phyloP scores from a whole-genome alignment of 2,888 invertebrate genomes.

The Limnephilus rhombicus region DNA sequence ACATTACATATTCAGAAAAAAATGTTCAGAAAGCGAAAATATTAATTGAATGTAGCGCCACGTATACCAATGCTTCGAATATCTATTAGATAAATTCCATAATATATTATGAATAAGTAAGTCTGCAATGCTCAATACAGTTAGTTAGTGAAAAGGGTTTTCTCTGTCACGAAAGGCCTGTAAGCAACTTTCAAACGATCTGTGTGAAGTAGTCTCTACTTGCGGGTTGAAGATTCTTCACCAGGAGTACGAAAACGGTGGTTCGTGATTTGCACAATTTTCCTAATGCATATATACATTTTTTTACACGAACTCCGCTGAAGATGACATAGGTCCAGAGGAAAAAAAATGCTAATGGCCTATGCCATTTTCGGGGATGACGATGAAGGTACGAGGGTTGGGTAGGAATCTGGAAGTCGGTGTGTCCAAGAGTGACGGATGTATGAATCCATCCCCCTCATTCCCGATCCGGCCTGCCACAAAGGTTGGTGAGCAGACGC shows the following conservation, averaged over 20 bases:
- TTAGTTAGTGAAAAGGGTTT: constrained; percentile 57
- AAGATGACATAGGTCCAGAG: no score
- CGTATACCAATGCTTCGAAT: neutral
- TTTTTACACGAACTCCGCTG: no score
- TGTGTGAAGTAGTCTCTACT: neutral
- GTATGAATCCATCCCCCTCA: no score
- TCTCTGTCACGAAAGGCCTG: neutral
- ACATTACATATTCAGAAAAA: no score
- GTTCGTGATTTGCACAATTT: neutral
- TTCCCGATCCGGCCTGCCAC: no score
- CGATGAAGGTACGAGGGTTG: no score
- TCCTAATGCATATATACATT: neutral
- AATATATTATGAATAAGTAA: constrained; percentile 30
- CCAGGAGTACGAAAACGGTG: neutral
- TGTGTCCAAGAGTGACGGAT: no score
- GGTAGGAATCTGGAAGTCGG: no score
- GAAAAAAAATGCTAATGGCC: no score
- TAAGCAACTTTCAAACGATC: neutral
- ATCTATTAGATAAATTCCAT: neutral
- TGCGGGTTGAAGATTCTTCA: neutral
- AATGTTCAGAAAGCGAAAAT: no score
- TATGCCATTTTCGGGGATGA: no score
- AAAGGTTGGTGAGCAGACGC: no score
- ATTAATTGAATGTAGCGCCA: neutral
- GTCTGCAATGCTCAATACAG: constrained; percentile 45